phyloP scores from a whole-genome alignment of 2,113 vertebrate species.

The Tragelaphus buxtoni region DNA sequence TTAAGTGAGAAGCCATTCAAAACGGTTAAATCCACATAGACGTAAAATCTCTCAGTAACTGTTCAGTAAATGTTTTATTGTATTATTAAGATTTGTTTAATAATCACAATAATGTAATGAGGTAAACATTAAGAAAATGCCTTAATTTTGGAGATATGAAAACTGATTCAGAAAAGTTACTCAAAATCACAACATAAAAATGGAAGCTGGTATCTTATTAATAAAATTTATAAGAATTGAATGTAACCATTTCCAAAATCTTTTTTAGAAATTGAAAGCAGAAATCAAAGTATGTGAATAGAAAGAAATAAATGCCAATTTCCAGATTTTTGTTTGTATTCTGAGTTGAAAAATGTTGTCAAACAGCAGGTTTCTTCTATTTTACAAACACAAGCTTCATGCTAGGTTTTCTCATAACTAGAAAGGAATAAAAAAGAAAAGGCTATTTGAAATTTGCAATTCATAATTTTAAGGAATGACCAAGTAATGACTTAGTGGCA shows the following conservation, averaged over 20 bases:
- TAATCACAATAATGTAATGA: not conserved
- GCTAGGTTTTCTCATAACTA: conserved; percentile 2
- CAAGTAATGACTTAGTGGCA: conserved; percentile 39
- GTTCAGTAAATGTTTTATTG: not conserved
- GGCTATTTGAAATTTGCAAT: conserved; percentile 37
- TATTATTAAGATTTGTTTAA: not conserved
- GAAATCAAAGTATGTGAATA: not conserved
- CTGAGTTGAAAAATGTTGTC: conserved; percentile 24
- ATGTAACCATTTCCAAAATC: not conserved
- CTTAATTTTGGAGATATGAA: not conserved
- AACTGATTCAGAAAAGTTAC: not conserved
- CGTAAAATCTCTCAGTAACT: not conserved
- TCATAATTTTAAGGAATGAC: conserved; percentile 11
- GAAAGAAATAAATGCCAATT: conserved; percentile 18
- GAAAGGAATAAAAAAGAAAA: conserved; percentile 13
- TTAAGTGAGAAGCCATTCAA: not conserved
- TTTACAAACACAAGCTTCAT: not conserved
- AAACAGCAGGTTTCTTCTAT: not conserved
- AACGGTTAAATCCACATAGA: not conserved
- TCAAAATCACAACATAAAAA: not conserved
- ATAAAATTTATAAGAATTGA: conserved; percentile 1
- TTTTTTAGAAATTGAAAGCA: not conserved
- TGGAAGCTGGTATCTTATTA: not conserved
- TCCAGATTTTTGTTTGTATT: conserved; percentile 43
- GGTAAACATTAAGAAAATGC: not conserved